Conservation (phyloP, 2,888 invertebrate species). For the Polydrusus pterygomalis region DNA sequence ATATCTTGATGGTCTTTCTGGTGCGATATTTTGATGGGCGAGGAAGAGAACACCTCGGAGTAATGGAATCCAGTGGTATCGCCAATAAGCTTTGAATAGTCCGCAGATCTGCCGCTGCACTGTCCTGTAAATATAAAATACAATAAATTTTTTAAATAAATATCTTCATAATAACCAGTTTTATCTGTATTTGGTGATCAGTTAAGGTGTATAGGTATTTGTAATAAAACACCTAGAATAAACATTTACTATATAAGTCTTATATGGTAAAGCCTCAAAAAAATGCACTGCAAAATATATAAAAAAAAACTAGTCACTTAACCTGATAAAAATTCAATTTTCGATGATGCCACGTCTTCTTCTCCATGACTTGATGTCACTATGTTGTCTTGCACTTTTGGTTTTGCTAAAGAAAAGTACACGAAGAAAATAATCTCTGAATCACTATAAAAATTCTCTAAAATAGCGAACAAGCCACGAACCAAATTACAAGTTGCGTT, state of each 20-base stretch:
- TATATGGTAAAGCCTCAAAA: too few species aligned
- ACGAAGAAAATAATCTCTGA: neutral
- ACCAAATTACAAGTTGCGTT: neutral
- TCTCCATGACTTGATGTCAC: neutral
- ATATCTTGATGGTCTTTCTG: neutral
- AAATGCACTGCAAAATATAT: too few species aligned
- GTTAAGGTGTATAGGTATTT: too few species aligned
- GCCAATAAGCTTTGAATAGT: neutral
- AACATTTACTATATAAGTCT: too few species aligned
- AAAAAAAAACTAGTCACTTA: too few species aligned
- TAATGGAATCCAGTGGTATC: neutral
- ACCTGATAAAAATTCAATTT: constrained; percentile 23
- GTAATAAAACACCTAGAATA: too few species aligned
- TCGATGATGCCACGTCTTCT: too few species aligned
- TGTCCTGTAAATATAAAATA: neutral
- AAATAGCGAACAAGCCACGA: neutral
- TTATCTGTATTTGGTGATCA: too few species aligned
- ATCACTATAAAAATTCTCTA: neutral
- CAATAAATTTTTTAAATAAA: too few species aligned
- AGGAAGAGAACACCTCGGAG: constrained; percentile 9
- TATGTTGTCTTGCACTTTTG: constrained; percentile 10
- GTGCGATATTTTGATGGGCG: neutral
- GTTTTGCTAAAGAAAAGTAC: neutral
- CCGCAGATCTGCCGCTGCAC: neutral
- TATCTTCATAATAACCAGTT: too few species aligned